Conservation (phyloP, 1,140 invertebrate genomes). For the Melitaea cinxia region DNA sequence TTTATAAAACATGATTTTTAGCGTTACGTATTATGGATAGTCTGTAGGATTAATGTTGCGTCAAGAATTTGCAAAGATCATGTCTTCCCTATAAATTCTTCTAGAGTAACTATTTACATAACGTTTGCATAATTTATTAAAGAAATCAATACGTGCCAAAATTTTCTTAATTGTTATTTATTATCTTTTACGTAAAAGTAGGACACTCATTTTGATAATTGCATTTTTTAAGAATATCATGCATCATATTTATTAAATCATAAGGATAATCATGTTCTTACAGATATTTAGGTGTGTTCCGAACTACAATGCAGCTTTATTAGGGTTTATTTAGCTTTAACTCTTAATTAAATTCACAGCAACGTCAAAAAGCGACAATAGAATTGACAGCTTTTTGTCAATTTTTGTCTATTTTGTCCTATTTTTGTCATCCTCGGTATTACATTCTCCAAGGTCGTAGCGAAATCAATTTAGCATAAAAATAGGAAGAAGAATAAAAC, state of each 20-base stretch:
- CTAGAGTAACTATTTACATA: conserved; percentile 47
- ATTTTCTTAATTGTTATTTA: not conserved
- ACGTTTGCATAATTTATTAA: conserved; percentile 24
- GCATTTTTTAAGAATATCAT: not conserved
- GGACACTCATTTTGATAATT: not conserved
- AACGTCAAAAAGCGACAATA: too few relatives aligned
- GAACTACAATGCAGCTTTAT: too few relatives aligned
- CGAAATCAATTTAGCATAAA: too few relatives aligned
- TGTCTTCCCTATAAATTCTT: conserved; percentile 72
- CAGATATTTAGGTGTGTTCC: too few relatives aligned
- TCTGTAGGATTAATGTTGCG: conserved; percentile 31
- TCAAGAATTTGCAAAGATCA: conserved; percentile 55
- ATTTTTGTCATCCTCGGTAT: too few relatives aligned
- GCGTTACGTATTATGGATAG: conserved; percentile 30
- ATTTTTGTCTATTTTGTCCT: too few relatives aligned
- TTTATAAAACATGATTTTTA: conserved; percentile 4
- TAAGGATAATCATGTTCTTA: not conserved
- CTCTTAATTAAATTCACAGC: too few relatives aligned
- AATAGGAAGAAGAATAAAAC: too few relatives aligned
- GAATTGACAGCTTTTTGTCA: too few relatives aligned
- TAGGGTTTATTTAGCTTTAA: too few relatives aligned
- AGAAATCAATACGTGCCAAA: conserved; percentile 37
- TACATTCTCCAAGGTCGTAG: too few relatives aligned
- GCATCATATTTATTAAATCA: not conserved
- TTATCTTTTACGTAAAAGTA: not conserved